phyloP scores from a whole-genome alignment of 2,888 invertebrate species.

The Caenorhabditis plicata region DNA sequence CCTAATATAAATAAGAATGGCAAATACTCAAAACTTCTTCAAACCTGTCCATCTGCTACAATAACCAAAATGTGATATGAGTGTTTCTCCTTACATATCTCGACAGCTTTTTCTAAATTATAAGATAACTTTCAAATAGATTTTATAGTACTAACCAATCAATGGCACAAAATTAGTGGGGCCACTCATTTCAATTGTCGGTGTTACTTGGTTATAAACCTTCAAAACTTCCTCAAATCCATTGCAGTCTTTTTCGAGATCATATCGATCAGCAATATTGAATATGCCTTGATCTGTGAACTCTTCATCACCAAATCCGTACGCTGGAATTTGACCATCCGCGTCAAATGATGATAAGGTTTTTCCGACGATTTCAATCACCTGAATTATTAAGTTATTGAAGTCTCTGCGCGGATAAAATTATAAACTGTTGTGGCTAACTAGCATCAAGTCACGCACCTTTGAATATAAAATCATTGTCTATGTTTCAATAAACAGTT shows the following conservation, averaged over 20 bases:
- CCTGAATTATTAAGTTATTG: no score
- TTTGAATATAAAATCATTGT: no score
- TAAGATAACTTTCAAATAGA: not conserved
- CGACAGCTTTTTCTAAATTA: constrained; percentile 65
- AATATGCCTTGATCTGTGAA: constrained; percentile 65
- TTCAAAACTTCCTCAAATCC: constrained; percentile 68
- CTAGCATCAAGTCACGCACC: no score
- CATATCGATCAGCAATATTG: constrained; percentile 60
- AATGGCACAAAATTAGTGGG: constrained; percentile 71
- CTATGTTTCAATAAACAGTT: no score
- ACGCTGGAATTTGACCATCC: constrained; percentile 69
- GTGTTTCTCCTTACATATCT: constrained; percentile 67
- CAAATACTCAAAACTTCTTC: not conserved
- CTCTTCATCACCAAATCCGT: constrained; percentile 69
- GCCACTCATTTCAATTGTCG: constrained; percentile 68
- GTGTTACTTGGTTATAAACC: constrained; percentile 68
- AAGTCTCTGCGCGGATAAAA: no score
- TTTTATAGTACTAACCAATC: constrained; percentile 58
- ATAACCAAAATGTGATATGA: constrained; percentile 70
- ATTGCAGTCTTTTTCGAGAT: constrained; percentile 66
- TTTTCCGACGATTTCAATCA: constrained; percentile 69
- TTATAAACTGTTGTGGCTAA: no score
- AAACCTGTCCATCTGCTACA: constrained; percentile 69
- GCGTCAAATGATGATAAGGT: constrained; percentile 69
- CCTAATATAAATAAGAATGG: constrained; percentile 31